Conservation (phyloP, 2,797 vertebrate genomes). For the Poecilia velifera region DNA sequence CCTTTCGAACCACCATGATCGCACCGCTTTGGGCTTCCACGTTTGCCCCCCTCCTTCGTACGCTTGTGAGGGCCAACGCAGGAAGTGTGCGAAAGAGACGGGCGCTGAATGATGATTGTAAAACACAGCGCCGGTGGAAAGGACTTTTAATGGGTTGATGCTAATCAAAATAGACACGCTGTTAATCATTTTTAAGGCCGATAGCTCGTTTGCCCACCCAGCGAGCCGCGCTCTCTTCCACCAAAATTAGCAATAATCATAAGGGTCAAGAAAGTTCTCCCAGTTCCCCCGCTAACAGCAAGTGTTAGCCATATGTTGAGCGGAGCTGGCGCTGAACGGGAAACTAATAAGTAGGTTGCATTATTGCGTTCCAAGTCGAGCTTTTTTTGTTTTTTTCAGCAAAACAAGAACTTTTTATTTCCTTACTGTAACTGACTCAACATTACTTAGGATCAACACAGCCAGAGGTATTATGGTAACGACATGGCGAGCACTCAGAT, state of each 20-base stretch:
- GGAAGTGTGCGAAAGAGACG: constrained; percentile 17
- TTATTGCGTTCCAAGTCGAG: constrained; percentile 48
- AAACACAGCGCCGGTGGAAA: constrained; percentile 22
- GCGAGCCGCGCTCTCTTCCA: constrained; percentile 40
- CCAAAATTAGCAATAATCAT: constrained; percentile 66
- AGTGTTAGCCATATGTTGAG: constrained; percentile 64
- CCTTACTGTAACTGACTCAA: constrained; percentile 61
- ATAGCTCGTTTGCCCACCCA: constrained; percentile 56
- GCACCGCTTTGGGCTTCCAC: constrained; percentile 21
- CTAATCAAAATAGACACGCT: constrained; percentile 55
- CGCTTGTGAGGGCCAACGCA: constrained; percentile 15
- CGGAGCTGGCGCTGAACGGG: constrained; percentile 44
- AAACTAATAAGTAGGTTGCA: constrained; percentile 57
- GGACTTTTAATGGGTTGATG: constrained; percentile 36
- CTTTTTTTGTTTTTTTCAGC: constrained; percentile 42
- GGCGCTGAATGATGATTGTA: constrained; percentile 23
- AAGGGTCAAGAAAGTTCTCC: constrained; percentile 64
- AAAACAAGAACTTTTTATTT: constrained; percentile 67
- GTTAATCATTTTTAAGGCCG: constrained; percentile 62
- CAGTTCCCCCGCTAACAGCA: constrained; percentile 45
- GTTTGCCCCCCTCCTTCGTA: constrained; percentile 18
- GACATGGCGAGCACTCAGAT: constrained; percentile 46
- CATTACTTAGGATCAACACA: constrained; percentile 58
- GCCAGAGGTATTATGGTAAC: constrained; percentile 71
- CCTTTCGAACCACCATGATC: constrained; percentile 30